phyloP scores from a whole-genome alignment of 2,888 invertebrate species.

The Danaus chrysippus region DNA sequence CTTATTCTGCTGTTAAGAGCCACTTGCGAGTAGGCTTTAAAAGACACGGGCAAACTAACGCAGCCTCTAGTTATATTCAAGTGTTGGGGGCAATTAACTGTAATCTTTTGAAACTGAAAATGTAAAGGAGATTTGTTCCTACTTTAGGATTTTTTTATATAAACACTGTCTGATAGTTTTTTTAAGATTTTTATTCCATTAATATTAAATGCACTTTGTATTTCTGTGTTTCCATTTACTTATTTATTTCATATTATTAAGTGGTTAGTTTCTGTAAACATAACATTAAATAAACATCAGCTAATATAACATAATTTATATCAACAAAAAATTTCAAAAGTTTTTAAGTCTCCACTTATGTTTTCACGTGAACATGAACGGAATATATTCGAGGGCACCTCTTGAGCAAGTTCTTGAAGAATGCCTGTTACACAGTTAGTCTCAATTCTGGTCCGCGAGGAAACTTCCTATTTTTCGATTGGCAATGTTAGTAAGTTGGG shows the following conservation, averaged over 20 bases:
- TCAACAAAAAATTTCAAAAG: too few relatives aligned
- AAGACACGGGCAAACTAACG: constrained; percentile 31
- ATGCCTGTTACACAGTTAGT: constrained; percentile 73
- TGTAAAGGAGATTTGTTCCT: neutral
- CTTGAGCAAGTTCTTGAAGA: constrained; percentile 65
- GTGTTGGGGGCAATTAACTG: constrained; percentile 23
- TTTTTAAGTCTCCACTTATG: too few relatives aligned
- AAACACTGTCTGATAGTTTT: neutral
- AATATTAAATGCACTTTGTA: too few relatives aligned
- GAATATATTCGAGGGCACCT: constrained; percentile 61
- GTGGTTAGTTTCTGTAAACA: too few relatives aligned
- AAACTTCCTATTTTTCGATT: constrained; percentile 77
- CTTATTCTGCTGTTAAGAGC: constrained; percentile 54
- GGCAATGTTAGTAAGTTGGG: constrained; percentile 70
- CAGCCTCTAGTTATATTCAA: constrained; percentile 20
- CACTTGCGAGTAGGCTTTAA: constrained; percentile 42
- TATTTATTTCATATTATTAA: too few relatives aligned
- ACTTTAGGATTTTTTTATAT: neutral
- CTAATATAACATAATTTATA: too few relatives aligned
- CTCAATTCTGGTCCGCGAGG: constrained; percentile 50
- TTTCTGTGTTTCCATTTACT: too few relatives aligned
- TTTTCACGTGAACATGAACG: constrained; percentile 37
- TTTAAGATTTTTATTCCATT: neutral
- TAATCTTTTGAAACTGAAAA: constrained; percentile 13
- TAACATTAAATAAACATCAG: too few relatives aligned